These are phyloP conservation scores for Tupaia chinensis DNA, from an alignment of 2,113 vertebrate species.

Conservation along the genomic window DNA sequence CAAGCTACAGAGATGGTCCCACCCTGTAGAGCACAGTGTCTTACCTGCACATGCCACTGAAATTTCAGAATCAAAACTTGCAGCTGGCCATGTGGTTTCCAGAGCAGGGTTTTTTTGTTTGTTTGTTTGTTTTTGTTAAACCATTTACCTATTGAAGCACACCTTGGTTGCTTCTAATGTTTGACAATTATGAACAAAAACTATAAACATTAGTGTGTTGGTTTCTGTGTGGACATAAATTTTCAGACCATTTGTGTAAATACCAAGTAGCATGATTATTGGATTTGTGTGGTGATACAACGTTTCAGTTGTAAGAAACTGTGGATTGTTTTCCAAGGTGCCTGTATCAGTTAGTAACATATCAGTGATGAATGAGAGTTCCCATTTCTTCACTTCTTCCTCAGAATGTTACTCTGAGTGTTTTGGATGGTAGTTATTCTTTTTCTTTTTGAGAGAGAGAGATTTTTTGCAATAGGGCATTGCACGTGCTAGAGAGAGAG, in stretches of 20 bases:
- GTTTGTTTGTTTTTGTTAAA: no score
- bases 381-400: background rate
- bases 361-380: background rate
- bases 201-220: background rate
- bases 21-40: no score
- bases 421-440: background rate
- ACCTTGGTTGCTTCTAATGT: background rate
- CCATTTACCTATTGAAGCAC: no score
- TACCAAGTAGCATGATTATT: background rate
- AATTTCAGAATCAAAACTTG: no score
- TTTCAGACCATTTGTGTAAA: background rate
- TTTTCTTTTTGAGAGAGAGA: no score
- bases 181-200: background rate
- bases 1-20: no score
- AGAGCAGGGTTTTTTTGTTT: no score
- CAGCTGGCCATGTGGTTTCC: no score
- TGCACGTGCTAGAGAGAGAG: no score
- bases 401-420: background rate
- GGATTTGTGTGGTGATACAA: background rate
- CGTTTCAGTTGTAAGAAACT: background rate
- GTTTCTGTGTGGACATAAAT: background rate
- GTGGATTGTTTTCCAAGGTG: background rate
- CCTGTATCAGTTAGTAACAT: background rate
- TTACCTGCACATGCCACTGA: no score
- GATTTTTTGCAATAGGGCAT: no score